A percentile compares a stretch with the other conserved stretches of the same genome.
These are phyloP conservation scores for Blennius ocellaris DNA, from an alignment of 2,113 vertebrate genomes.

Conservation along the genomic window DNA sequence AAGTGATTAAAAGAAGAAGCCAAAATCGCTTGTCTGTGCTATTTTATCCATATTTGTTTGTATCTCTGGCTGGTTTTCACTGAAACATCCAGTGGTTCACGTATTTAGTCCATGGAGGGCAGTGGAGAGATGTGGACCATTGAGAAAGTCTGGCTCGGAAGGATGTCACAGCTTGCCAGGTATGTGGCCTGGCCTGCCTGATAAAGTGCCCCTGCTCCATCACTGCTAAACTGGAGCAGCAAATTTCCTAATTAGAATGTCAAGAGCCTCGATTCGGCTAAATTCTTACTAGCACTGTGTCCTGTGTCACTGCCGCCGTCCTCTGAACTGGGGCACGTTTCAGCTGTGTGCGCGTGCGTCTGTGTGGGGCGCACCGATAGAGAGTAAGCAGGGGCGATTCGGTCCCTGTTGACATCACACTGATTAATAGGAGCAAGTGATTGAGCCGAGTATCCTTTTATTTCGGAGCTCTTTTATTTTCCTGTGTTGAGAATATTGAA, in stretches of 20 bases:
- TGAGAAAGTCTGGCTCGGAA: conserved; percentile 57
- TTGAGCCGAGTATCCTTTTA: conserved; percentile 11
- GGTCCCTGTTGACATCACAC: conserved; percentile 8
- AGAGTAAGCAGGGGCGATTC: conserved; percentile 4
- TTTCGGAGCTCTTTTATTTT: background rate
- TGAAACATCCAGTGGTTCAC: conserved; percentile 52
- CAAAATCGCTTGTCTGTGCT: conserved; percentile 18
- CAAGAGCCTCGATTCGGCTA: conserved; percentile 59
- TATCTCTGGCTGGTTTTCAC: conserved; percentile 62
- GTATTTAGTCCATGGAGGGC: conserved; percentile 57
- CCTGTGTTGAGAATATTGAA: conserved; percentile 3
- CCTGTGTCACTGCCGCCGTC: conserved; percentile 51
- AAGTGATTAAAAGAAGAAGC: background rate
- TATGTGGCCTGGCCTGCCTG: conserved; percentile 74
- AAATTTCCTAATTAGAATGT: conserved; percentile 78
- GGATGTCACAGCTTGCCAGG: conserved; percentile 70
- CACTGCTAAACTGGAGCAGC: conserved; percentile 73
- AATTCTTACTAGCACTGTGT: conserved; percentile 41
- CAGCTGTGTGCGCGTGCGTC: background rate
- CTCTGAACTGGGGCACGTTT: conserved; percentile 49
- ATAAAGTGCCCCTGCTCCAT: conserved; percentile 75
- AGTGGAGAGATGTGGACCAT: conserved; percentile 61
- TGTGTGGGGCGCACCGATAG: conserved; percentile 18
- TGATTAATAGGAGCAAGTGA: conserved; percentile 33
- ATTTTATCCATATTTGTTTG: conserved; percentile 6